These are phyloP conservation scores for Mormyrus hasselquistii DNA, from an alignment of 2,797 vertebrate species.

Conservation along the genomic window DNA sequence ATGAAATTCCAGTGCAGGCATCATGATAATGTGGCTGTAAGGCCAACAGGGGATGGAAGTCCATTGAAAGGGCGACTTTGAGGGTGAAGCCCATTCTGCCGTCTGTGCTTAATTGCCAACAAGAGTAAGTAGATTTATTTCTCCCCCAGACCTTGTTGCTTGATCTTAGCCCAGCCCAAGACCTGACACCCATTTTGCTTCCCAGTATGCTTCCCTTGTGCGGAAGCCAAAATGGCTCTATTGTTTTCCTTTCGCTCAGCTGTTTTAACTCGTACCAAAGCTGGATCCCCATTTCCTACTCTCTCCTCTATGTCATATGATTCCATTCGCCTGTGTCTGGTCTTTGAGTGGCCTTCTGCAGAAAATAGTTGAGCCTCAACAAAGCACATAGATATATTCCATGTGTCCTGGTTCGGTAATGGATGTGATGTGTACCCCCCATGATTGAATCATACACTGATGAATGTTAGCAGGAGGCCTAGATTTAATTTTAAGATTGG, in stretches of 20 bases:
- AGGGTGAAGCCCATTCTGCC: background rate
- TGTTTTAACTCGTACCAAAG: background rate
- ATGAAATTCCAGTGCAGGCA: background rate
- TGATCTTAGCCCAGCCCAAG: background rate
- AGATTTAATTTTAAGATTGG: background rate
- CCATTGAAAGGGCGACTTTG: background rate
- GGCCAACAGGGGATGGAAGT: background rate
- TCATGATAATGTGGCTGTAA: background rate
- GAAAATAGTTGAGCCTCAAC: background rate
- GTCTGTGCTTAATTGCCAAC: background rate
- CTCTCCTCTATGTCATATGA: background rate
- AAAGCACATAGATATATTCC: background rate
- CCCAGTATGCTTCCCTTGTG: background rate
- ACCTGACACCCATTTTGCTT: background rate
- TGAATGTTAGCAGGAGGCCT: background rate
- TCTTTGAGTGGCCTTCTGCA: background rate
- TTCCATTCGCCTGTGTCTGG: background rate
- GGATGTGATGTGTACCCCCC: background rate
- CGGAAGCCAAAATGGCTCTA: background rate
- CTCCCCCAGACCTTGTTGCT: background rate
- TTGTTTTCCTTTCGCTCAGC: background rate
- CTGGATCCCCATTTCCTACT: background rate
- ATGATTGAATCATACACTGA: background rate
- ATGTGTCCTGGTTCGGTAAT: background rate
- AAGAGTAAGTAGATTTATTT: background rate